Percentiles rank a stretch among this genome's conserved stretches.
phyloP scores from a whole-genome alignment of 2,113 vertebrate species.

The Charadrius vociferus region DNA sequence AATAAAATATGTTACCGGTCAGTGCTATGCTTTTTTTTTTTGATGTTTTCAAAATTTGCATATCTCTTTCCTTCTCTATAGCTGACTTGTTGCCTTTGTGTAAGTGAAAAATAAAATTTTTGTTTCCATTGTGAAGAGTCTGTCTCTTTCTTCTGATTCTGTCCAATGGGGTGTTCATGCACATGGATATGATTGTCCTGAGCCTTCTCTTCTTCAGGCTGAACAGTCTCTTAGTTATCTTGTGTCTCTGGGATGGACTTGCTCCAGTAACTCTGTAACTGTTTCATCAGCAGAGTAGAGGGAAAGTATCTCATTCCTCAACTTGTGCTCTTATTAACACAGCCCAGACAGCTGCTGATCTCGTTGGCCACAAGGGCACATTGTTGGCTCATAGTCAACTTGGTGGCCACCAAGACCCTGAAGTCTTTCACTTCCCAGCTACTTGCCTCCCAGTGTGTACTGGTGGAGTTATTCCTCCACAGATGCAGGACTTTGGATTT shows the following conservation, averaged over 20 bases:
- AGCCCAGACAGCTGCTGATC: background rate
- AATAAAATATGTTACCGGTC: background rate
- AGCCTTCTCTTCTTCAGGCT: background rate
- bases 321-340: background rate
- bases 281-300: background rate
- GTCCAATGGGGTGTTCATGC: background rate
- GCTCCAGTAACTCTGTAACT: background rate
- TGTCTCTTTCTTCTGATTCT: background rate
- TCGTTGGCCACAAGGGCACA: background rate
- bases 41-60: background rate
- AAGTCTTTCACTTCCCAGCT: background rate
- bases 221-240: background rate
- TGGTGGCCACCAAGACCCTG: accelerated
- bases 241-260: background rate
- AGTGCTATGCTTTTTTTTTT: background rate
- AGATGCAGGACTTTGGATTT: background rate
- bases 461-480: background rate
- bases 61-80: background rate
- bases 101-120: background rate
- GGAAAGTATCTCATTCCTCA: background rate
- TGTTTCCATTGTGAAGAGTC: background rate
- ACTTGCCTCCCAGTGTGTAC: background rate
- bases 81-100: background rate
- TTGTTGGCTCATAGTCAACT: background rate
- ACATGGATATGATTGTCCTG: background rate